Percentiles rank a stretch among this genome's conserved stretches.
Evolutionary conservation across 30 jellyfish, hydroid and myxozoan genomes (phyloP).

Genomic region (Aurelia aurita complex sp. Pacific): DNA sequence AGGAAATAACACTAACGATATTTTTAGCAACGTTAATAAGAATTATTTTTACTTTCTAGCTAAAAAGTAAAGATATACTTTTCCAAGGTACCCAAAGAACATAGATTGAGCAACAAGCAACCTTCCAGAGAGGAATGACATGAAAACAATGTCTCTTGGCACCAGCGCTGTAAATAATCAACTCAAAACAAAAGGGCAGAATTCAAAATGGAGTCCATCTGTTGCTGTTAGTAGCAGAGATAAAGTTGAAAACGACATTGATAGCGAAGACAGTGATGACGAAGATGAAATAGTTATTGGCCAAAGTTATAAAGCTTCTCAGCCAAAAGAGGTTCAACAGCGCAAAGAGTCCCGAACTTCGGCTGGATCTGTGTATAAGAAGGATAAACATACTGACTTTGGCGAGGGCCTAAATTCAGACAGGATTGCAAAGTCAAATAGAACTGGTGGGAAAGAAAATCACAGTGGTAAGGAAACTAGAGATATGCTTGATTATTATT

Average conservation of each 20-base stretch:
- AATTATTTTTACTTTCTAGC: no score
- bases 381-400: neutral
- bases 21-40: no score
- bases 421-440: neutral
- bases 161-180: slow-evolving; percentile 45
- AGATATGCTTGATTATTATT: neutral
- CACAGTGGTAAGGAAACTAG: neutral
- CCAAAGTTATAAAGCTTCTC: neutral
- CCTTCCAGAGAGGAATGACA: slow-evolving; percentile 2
- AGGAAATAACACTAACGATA: no score
- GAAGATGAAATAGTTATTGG: slow-evolving; percentile 53
- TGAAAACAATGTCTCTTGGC: slow-evolving; percentile 39
- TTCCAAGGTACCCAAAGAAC: no score
- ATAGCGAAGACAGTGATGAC: slow-evolving; percentile 23
- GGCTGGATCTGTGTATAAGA: no score
- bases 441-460: neutral
- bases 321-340: no score
- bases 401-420: neutral
- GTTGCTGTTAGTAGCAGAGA: slow-evolving; percentile 8
- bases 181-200: slow-evolving; percentile 5
- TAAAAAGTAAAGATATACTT: no score
- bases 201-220: slow-evolving; percentile 49
- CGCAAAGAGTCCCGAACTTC: no score
- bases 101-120: no score
- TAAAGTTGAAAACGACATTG: slow-evolving; percentile 7